phyloP scores from a whole-genome alignment of 1,140 invertebrate species.

The Brachionus sp. region DNA sequence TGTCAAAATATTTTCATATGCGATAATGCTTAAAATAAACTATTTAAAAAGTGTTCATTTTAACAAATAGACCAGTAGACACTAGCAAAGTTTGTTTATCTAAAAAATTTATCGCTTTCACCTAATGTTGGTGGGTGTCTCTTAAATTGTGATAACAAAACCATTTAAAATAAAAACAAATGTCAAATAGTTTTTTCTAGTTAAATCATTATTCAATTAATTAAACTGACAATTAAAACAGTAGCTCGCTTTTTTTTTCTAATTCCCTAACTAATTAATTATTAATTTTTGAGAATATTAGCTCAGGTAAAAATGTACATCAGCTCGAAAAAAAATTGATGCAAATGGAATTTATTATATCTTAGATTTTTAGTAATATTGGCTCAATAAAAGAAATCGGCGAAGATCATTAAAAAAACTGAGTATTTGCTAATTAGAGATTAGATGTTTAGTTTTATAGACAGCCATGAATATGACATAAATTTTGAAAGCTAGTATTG shows the following conservation, averaged over 20 bases:
- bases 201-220: no score
- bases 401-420: not conserved
- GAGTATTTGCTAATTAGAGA: not conserved
- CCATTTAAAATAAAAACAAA: not conserved
- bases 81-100: not conserved
- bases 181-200: not conserved
- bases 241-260: no score
- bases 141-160: not conserved
- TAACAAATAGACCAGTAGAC: not conserved
- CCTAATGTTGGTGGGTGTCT: not conserved
- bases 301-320: no score
- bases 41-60: not conserved
- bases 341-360: no score
- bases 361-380: not conserved
- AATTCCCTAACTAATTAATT: no score
- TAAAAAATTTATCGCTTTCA: not conserved
- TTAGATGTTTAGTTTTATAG: constrained; percentile 22
- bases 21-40: not conserved
- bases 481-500: not conserved
- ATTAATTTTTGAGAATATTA: no score
- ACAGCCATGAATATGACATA: not conserved
- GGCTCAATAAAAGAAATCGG: not conserved
- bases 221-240: no score
- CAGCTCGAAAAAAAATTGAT: no score
- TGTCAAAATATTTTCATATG: not conserved